A percentile compares a stretch with the other conserved stretches of the same genome.
These are phyloP conservation scores for Latrodectus geometricus DNA, from an alignment of 1,140 invertebrate species.

Conservation along the genomic window DNA sequence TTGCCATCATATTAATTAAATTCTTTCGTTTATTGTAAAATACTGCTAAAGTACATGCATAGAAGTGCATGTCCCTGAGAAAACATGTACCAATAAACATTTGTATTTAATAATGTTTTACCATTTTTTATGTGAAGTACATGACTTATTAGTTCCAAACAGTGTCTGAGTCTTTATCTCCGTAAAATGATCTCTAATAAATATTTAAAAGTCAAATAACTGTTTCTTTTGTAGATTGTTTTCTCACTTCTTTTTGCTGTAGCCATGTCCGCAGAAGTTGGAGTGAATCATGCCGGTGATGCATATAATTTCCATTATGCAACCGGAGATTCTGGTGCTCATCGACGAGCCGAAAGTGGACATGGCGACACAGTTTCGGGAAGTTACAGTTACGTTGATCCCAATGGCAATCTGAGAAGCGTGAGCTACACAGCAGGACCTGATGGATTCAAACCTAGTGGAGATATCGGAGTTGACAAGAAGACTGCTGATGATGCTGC, in stretches of 20 bases:
- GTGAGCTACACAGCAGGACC: conserved; percentile 83
- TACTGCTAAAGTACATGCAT: too few species aligned
- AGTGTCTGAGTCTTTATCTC: too few species aligned
- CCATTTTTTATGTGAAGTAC: too few species aligned
- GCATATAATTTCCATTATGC: conserved; percentile 59
- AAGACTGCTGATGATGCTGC: conserved; percentile 63
- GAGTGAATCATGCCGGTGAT: conserved; percentile 46
- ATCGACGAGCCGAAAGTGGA: conserved; percentile 69
- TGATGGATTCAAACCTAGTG: conserved; percentile 69
- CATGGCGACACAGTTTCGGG: conserved; percentile 84
- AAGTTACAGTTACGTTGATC: conserved; percentile 86
- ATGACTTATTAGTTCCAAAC: too few species aligned
- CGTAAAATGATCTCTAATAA: too few species aligned
- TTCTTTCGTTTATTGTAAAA: too few species aligned
- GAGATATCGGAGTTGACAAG: conserved; percentile 63
- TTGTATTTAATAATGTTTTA: too few species aligned
- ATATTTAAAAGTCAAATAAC: neutral
- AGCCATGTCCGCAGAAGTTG: conserved; percentile 37
- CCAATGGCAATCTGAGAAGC: conserved; percentile 82
- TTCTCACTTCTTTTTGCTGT: conserved; percentile 38
- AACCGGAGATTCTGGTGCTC: conserved; percentile 60
- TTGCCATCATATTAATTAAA: too few species aligned
- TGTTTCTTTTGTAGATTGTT: conserved; percentile 27
- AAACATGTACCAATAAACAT: too few species aligned
- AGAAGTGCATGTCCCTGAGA: too few species aligned